Evolutionary conservation across 2,113 vertebrate species (phyloP).

Genomic region (Suricata suricatta): DNA sequence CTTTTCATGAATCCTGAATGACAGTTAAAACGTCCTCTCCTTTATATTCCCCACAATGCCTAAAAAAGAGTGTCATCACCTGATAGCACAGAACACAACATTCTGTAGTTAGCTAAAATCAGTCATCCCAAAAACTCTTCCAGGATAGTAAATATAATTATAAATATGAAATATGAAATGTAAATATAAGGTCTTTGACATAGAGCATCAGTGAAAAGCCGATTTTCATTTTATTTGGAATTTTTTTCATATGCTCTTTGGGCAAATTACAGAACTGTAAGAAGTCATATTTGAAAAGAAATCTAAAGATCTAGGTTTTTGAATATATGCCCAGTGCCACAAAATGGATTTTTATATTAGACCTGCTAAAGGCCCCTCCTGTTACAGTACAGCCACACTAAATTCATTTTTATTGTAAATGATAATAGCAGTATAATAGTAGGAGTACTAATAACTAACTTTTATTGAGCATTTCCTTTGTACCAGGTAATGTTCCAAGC

Average conservation of each 20-base stretch:
- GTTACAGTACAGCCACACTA: neutral
- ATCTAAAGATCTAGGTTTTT: neutral
- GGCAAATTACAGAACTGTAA: neutral
- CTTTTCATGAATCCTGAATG: neutral
- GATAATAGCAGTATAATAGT: neutral
- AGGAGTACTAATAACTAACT: no score
- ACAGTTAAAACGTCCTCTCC: neutral
- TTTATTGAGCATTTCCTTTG: neutral
- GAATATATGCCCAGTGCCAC: neutral
- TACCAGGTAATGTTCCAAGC: neutral
- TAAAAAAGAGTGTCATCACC: neutral
- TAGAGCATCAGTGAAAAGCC: neutral
- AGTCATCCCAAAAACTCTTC: neutral
- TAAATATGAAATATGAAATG: neutral
- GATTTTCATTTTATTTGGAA: constrained; percentile 7
- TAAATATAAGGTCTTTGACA: neutral
- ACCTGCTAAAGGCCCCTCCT: neutral
- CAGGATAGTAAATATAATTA: neutral
- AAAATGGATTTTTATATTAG: neutral
- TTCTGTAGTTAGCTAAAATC: neutral
- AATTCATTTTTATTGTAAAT: neutral
- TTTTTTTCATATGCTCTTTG: neutral
- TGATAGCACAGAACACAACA: neutral
- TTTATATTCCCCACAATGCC: neutral
- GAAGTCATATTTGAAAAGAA: neutral